These are phyloP conservation scores for Bellardia pandia DNA, from an alignment of 2,888 invertebrate genomes.

Conservation along the genomic window DNA sequence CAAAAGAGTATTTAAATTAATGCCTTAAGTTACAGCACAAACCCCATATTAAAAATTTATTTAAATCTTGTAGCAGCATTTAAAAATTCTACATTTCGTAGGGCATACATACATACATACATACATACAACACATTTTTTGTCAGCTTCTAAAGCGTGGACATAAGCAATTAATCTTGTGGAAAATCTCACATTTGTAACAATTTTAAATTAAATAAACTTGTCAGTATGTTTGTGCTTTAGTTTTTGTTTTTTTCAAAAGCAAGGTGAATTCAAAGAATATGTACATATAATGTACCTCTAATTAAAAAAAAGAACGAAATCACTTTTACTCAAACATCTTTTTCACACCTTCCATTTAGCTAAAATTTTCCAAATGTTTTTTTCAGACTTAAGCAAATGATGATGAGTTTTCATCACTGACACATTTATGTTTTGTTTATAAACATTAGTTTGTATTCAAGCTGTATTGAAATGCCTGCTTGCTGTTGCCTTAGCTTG, in stretches of 20 bases:
- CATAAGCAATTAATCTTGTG: slow-evolving; percentile 81
- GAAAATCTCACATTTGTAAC: slow-evolving; percentile 70
- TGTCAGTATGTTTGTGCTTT: too few species aligned
- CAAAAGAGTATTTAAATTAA: slow-evolving; percentile 45
- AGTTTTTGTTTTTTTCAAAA: too few species aligned
- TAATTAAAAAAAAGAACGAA: neutral
- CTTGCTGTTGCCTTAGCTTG: too few species aligned
- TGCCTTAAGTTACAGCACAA: slow-evolving; percentile 38
- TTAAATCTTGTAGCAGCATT: slow-evolving; percentile 10
- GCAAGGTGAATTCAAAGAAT: neutral
- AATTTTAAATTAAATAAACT: slow-evolving; percentile 73
- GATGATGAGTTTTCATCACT: slow-evolving; percentile 79
- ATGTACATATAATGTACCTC: slow-evolving; percentile 53
- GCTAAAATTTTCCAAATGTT: neutral
- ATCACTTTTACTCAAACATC: slow-evolving; percentile 56
- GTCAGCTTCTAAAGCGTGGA: slow-evolving; percentile 72
- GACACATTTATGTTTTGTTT: slow-evolving; percentile 83
- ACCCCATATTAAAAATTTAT: slow-evolving; percentile 45
- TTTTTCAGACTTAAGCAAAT: slow-evolving; percentile 58
- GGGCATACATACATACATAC: neutral
- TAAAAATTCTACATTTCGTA: neutral
- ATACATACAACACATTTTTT: neutral
- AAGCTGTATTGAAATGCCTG: too few species aligned
- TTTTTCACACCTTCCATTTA: slow-evolving; percentile 82
- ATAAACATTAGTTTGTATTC: slow-evolving; percentile 25